These are phyloP conservation scores for Agapornis canus DNA, from an alignment of 2,797 vertebrate species.

Conservation along the genomic window DNA sequence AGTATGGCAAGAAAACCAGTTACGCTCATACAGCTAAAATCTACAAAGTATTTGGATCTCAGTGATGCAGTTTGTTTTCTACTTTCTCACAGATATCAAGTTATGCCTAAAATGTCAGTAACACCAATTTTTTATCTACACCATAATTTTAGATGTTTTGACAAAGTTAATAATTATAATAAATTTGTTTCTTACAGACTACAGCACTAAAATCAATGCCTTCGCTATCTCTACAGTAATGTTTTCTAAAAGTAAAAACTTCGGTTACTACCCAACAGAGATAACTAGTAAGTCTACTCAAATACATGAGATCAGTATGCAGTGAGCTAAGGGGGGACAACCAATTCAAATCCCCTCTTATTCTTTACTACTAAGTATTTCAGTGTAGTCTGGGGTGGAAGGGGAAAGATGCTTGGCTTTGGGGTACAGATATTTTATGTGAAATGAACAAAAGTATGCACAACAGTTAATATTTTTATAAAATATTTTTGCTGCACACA, in stretches of 20 bases:
- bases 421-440: not conserved
- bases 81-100: not conserved
- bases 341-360: not conserved
- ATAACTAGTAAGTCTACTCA: not conserved
- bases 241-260: not conserved
- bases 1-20: not conserved
- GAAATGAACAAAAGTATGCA: not conserved
- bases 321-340: not conserved
- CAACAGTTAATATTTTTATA: not conserved
- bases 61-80: not conserved
- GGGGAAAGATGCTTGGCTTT: not conserved
- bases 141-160: not conserved
- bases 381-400: not conserved
- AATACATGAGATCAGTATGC: not conserved
- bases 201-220: not conserved
- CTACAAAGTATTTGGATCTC: not conserved
- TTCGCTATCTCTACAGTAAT: not conserved
- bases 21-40: not conserved
- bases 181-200: not conserved
- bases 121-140: not conserved
- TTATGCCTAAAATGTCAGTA: not conserved
- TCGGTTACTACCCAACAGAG: not conserved
- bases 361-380: not conserved
- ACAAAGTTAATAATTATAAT: not conserved
- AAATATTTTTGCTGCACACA: not conserved